Base-by-base conservation (phyloP, 2,888 invertebrate genomes). In the Athripsodes cinereus region DNA sequence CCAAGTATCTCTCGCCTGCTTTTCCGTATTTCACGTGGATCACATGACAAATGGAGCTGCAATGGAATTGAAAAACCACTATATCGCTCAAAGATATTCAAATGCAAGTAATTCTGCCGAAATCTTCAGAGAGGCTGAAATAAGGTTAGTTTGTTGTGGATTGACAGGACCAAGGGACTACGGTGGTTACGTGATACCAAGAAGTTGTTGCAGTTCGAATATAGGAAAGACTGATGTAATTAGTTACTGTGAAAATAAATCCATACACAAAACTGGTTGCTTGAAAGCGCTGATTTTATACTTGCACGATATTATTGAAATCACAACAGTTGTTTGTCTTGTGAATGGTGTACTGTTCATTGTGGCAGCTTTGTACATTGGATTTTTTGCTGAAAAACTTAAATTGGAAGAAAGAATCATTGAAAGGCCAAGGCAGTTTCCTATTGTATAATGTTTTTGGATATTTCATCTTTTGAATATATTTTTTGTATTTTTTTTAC, bases 21-120 rank as follows among this genome's bases (percentile, higher is more conserved):
- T 57, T 31, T 46, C 57, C 18, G 57, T 57, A 2, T 21, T 57
- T n/a, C 57, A 57, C 26, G 57, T 52, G 20, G 57, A 57, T 20
- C n/a, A 44, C 11, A 16, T 52, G 18, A 52, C 46, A 3, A n/a
- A 13, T 1, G 8, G 8, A n/a, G 21, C 51, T 19, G 34, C 19
- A 6, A 57, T 22, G 5, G n/a, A 22, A 6, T 52, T 57, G 18
- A 57, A 35, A 20, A 13, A 22, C 3, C 31, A 52, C n/a, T 57
- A 52, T 21, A 18, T 13, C 5, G 26, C 26, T 3, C 10, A 3
- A 3, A 26, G 26, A 26, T 26, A 26, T 26, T n/a, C n/a, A n/a
- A 26, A 26, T 10, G 26, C 10, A 10, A 26, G 10, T 10, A 3
- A 26, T 3, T 26, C 26, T 26, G 10, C 10, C 3, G 26, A 26